These are phyloP conservation scores for Zygothrica quintamaculata DNA, from an alignment of 2,888 invertebrate genomes.

Conservation along the genomic window DNA sequence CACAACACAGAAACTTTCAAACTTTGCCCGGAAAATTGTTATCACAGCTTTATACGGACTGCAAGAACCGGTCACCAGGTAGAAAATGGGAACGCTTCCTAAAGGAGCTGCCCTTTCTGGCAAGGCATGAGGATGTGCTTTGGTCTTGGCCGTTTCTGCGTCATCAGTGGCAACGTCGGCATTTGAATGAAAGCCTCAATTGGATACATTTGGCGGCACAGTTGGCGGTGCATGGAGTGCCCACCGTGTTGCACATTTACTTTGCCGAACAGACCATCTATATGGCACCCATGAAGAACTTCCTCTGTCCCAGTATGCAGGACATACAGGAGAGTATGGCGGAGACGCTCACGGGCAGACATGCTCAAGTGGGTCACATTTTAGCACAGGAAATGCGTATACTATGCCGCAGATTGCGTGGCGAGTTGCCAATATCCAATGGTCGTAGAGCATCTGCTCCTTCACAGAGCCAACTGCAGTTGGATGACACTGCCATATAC, in stretches of 20 bases:
- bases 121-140: conserved; percentile 43
- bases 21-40: conserved; percentile 71
- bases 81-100: conserved; percentile 62
- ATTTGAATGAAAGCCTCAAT: conserved; percentile 50
- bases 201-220: conserved; percentile 77
- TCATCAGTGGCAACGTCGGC: conserved; percentile 73
- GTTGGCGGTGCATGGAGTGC: conserved; percentile 75
- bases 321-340: conserved; percentile 54
- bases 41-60: conserved; percentile 71
- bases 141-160: conserved; percentile 76
- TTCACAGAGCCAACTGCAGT: conserved; percentile 29
- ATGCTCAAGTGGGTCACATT: conserved; percentile 70
- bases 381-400: conserved; percentile 74
- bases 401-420: conserved; percentile 71
- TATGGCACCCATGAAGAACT: conserved; percentile 65
- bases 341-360: conserved; percentile 50
- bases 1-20: conserved; percentile 61
- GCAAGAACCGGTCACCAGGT: conserved; percentile 40
- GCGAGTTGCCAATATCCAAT: conserved; percentile 62
- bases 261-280: conserved; percentile 80
- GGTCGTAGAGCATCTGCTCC: too few relatives aligned
- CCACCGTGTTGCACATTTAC: conserved; percentile 75
- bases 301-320: conserved; percentile 64
- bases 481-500: conserved; percentile 64
- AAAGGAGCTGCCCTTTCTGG: conserved; percentile 69